Percentiles rank a stretch among this genome's conserved stretches.
Evolutionary conservation across 2,888 invertebrate species (phyloP).

Genomic region (Caenorhabditis sp.): DNA sequence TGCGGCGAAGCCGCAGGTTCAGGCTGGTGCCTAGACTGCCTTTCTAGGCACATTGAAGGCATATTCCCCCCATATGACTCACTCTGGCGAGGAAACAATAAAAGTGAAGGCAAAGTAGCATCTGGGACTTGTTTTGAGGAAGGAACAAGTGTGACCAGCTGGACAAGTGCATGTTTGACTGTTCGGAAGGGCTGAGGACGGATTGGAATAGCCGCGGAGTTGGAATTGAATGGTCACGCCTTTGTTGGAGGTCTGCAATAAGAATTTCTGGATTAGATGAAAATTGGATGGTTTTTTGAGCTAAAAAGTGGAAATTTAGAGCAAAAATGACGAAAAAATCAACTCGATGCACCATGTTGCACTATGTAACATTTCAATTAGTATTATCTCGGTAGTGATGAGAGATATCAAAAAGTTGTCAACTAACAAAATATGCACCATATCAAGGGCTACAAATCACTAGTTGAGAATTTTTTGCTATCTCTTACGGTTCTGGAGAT

Average conservation of each 20-base stretch:
- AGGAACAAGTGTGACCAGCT: conserved; percentile 57
- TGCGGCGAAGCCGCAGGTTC: too few relatives aligned
- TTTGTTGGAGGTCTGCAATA: conserved; percentile 17
- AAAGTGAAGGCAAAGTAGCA: conserved; percentile 72
- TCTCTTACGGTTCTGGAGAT: too few relatives aligned
- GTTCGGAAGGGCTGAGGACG: conserved; percentile 65
- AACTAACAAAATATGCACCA: too few relatives aligned
- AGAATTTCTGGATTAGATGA: not conserved
- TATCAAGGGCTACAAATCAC: too few relatives aligned
- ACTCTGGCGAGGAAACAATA: conserved; percentile 72
- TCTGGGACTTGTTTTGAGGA: conserved; percentile 60
- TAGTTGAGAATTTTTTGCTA: too few relatives aligned
- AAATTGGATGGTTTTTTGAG: too few relatives aligned
- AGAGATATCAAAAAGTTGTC: too few relatives aligned
- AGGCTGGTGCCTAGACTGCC: not conserved
- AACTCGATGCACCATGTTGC: too few relatives aligned
- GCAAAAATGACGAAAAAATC: too few relatives aligned
- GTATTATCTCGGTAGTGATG: too few relatives aligned
- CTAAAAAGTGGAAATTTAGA: too few relatives aligned
- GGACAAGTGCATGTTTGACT: conserved; percentile 69
- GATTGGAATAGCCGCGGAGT: conserved; percentile 68
- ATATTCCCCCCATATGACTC: conserved; percentile 18
- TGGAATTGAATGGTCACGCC: conserved; percentile 72
- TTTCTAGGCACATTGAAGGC: conserved; percentile 6
- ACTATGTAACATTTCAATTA: too few relatives aligned